These are phyloP conservation scores for Heliconius melpomene DNA, from an alignment of 1,140 invertebrate genomes.

Conservation along the genomic window DNA sequence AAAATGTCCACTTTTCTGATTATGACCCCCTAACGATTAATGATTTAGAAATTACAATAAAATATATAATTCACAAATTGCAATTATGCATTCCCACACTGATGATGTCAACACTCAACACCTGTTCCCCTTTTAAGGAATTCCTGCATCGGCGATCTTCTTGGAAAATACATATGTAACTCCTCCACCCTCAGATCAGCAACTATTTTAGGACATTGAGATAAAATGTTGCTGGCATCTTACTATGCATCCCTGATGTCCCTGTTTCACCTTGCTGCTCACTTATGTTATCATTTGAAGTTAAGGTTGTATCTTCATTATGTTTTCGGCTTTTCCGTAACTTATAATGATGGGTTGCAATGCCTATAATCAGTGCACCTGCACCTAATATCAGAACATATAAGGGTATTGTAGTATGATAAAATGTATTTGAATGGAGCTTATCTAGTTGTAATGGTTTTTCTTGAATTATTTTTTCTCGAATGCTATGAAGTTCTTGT, in stretches of 20 bases:
- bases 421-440: neutral
- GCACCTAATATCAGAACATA: neutral
- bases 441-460: neutral
- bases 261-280: slow-evolving; percentile 1
- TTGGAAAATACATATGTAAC: neutral
- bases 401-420: slow-evolving; percentile 19
- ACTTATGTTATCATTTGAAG: slow-evolving; percentile 1
- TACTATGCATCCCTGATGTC: neutral
- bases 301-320: neutral
- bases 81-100: no score
- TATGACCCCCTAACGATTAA: no score
- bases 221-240: neutral
- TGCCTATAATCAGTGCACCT: neutral
- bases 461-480: slow-evolving; percentile 1
- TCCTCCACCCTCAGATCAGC: slow-evolving; percentile 11
- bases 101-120: no score
- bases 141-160: no score
- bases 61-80: no score
- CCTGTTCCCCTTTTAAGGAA: no score
- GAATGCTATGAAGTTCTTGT: no score
- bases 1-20: no score
- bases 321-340: neutral
- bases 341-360: neutral
- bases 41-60: no score
- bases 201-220: slow-evolving; percentile 5